phyloP scores from a whole-genome alignment of 2,113 vertebrate species.

The Myocastor coypus region DNA sequence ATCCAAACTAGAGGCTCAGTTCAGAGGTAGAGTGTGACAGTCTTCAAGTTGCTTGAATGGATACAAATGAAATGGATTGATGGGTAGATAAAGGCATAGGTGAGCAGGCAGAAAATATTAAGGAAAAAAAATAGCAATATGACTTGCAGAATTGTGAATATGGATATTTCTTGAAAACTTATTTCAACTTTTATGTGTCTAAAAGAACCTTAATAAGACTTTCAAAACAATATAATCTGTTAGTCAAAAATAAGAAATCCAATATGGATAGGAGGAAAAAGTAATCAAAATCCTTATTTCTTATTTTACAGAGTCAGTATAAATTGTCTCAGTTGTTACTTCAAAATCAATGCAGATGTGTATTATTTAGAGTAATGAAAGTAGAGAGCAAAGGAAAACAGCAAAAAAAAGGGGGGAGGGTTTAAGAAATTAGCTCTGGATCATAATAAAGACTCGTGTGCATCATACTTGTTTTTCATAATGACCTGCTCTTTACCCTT shows the following conservation, averaged over 20 bases:
- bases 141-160: not conserved
- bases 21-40: not conserved
- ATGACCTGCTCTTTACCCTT: conserved; percentile 18
- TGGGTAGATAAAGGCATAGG: not conserved
- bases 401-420: fast-evolving
- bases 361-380: not conserved
- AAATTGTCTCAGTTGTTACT: not conserved
- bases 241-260: conserved; percentile 7
- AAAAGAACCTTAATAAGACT: conserved; percentile 26
- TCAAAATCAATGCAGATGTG: not conserved
- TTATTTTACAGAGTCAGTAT: not conserved
- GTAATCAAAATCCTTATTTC: conserved; percentile 14
- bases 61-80: not conserved
- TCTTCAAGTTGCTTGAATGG: not conserved
- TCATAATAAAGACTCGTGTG: not conserved
- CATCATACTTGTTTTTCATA: not conserved
- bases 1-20: not conserved
- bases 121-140: not conserved
- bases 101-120: not conserved
- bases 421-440: not conserved
- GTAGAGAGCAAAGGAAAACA: not conserved
- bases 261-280: not conserved
- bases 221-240: not conserved
- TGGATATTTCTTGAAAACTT: not conserved
- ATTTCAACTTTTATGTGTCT: conserved; percentile 21